Evolutionary conservation across 2,113 vertebrate species (phyloP).

Genomic region (Cervus canadensis): DNA sequence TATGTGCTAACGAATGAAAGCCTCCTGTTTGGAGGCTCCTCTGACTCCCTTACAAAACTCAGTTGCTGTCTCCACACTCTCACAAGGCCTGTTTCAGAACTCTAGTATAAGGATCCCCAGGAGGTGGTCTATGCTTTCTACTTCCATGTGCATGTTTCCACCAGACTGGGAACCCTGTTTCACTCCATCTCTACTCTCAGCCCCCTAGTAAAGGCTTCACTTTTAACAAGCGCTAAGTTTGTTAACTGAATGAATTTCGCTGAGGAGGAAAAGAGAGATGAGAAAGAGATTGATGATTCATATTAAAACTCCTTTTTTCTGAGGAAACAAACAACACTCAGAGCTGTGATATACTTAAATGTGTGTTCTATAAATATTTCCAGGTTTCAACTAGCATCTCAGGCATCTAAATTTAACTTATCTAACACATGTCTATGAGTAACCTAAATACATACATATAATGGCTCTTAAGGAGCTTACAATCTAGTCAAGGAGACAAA

Average conservation of each 20-base stretch:
- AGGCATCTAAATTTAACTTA: constrained; percentile 64
- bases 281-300: constrained; percentile 56
- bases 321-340: constrained; percentile 54
- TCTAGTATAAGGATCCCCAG: neutral
- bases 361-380: constrained; percentile 62
- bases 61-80: neutral
- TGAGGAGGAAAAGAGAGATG: constrained; percentile 34
- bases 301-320: constrained; percentile 59
- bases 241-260: constrained; percentile 63
- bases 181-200: constrained; percentile 21
- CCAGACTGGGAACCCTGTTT: constrained; percentile 8
- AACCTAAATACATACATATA: constrained; percentile 60
- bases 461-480: constrained; percentile 34
- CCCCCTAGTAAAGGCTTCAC: constrained; percentile 7
- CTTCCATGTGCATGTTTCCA: neutral
- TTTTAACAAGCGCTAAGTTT: constrained; percentile 56
- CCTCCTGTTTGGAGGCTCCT: neutral
- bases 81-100: constrained; percentile 43
- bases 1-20: constrained; percentile 29
- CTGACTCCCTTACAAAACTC: neutral
- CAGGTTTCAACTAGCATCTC: constrained; percentile 52
- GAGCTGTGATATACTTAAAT: constrained; percentile 51
- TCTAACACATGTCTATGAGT: constrained; percentile 62
- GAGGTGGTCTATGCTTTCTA: constrained; percentile 8
- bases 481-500: constrained; percentile 47